Evolutionary conservation across 2,888 invertebrate species (phyloP).

Genomic region (Cantharis rustica): DNA sequence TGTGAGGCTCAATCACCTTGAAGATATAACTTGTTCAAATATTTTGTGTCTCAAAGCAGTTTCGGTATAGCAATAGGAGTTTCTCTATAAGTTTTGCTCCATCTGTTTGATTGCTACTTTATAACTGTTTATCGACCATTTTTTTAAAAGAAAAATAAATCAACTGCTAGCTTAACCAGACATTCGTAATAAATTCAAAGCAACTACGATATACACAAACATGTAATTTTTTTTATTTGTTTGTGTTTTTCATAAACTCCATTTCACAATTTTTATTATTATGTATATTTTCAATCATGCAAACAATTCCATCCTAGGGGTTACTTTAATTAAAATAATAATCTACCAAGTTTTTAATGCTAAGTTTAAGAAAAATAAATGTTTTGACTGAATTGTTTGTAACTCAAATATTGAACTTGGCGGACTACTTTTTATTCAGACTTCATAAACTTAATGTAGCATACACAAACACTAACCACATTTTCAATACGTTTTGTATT

Average conservation of each 20-base stretch:
- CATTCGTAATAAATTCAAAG: constrained; percentile 11
- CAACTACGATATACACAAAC: background rate
- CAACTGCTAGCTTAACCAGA: constrained; percentile 10
- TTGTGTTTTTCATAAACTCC: background rate
- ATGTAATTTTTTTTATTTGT: background rate
- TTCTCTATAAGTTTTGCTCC: constrained; percentile 15
- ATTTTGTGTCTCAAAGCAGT: constrained; percentile 14
- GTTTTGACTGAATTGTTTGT: background rate
- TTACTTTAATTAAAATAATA: no score
- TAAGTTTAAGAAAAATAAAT: background rate
- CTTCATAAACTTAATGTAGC: background rate
- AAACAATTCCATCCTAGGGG: background rate
- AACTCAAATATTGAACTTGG: background rate
- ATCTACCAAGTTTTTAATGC: background rate
- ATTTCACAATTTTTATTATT: background rate
- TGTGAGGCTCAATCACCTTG: background rate
- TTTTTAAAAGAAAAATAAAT: constrained; percentile 15
- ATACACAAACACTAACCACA: background rate
- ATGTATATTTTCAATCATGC: background rate
- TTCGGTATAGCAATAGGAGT: constrained; percentile 14
- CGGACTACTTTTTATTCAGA: background rate
- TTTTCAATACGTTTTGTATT: background rate
- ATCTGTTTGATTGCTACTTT: constrained; percentile 21
- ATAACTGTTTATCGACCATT: constrained; percentile 17
- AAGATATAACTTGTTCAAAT: background rate